Evolutionary conservation across 2,888 invertebrate species (phyloP), one percentile per base, ranked within the genome.

Genomic region (Camponotus fellah): DNA sequence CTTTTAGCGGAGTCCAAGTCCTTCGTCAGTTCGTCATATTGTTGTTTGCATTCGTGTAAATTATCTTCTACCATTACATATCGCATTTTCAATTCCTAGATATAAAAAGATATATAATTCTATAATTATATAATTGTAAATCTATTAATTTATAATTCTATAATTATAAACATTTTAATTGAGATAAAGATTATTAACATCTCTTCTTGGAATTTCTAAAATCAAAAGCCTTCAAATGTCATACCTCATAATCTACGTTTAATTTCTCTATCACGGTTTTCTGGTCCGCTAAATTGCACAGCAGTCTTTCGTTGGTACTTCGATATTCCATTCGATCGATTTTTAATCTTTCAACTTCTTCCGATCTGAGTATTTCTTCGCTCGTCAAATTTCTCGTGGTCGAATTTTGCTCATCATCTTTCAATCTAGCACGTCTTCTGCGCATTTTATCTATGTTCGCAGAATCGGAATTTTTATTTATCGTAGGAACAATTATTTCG

Each of bases 171-270:
- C 26, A 26, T 58, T 40, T 65, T 21, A 64, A 83, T 72, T 21
- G 6, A 49, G n/a, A n/a, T n/a, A 49, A 72, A 43, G 8, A 43
- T n/a, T 6, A 43, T 62, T 0, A n/a, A 40, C 46, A 12, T 74
- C 17, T 12, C 12, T 74, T 10, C 3, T 4, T n/a, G 5, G 9
- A 34, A 69, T 0, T 3, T 32, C 12, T 53, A 12, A 3, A 56
- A 56, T 56, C 21, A 10, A 21, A 26, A 74, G 40, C 14, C 17
- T 17, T 9, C 12, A 2, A 58, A 71, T 5, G 26, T 43, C n/a
- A 43, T 82, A 94, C 94, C 87, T 94, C 87, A 58, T 88, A 91
- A 86, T 94, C 91, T 56, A 88, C 89, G 8, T 81, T 90, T 64
- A 94, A 84, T 21, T 91, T 91, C 10, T 91, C 87, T 8, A 92